Evolutionary conservation across 1,140 invertebrate species (phyloP), one percentile per base, ranked within the genome.

Genomic region (Rhagoletis zephyria): DNA sequence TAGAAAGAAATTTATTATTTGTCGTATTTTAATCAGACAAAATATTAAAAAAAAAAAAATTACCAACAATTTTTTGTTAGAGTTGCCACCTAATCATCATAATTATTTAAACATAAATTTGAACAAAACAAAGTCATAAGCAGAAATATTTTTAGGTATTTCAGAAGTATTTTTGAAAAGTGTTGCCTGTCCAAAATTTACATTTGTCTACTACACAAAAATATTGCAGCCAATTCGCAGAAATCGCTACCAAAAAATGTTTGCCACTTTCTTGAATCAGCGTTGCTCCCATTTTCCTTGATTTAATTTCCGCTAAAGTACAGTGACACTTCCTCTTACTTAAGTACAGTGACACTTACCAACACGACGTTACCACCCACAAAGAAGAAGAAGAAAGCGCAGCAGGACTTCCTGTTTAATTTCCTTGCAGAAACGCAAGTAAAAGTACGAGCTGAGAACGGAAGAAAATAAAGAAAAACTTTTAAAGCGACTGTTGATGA

Each of bases 391-490:
- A n/a, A 10, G 42, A 45, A 74, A 74, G 42, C 67, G 45, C 67
- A 48, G 42, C 67, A 74, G 40, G 67, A 74, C 42, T 74, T 74
- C 67, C 67, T 45, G 9, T 74, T 45, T 74, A 74, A 74, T 74
- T 74, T 74, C 67, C 67, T 48, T 6, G 67, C 67, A 40, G 64
- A 14, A 12, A 65, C n/a, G 12, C 12, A 63, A 67, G 30, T 10
- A 67, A 67, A 70, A 70, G 19, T 81, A 81, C 6, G 48, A 51
- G 70, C 45, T 48, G 45, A 12, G 45, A 16, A 14, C 45, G 7
- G 42, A 3, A 45, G 45, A 4, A n/a, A 63, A 63, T 14, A 4
- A 63, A 63, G 16, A 4, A 60, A 65, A 70, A 12, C 51, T 56
- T 56, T 7, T 7, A 56, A 56, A 56, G 51, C 5, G 5, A 2